Evolutionary conservation across 2,113 vertebrate species (phyloP).

Genomic region (Theristicus caerulescens): DNA sequence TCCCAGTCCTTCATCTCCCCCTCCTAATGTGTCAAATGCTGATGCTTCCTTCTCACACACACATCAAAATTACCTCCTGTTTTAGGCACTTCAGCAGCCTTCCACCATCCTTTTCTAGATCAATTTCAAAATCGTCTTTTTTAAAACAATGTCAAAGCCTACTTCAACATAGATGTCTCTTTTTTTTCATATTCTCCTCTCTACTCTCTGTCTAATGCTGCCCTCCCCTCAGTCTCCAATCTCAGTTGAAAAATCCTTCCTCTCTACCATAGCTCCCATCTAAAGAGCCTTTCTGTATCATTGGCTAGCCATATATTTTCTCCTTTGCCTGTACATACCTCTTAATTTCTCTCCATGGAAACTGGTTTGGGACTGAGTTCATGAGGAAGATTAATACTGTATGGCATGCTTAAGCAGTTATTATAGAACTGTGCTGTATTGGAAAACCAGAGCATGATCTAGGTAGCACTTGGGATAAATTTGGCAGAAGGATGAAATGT

Average conservation of each 20-base stretch:
- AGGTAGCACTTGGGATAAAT: background rate
- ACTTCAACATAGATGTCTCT: background rate
- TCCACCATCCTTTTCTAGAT: background rate
- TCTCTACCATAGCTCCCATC: background rate
- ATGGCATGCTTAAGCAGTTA: conserved; percentile 36
- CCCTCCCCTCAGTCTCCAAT: background rate
- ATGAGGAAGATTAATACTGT: conserved; percentile 46
- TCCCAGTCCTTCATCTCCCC: background rate
- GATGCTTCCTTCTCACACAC: background rate
- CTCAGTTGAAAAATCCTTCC: conserved; percentile 12
- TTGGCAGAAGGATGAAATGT: background rate
- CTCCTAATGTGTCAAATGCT: background rate
- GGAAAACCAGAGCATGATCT: conserved; percentile 14
- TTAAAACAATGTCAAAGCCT: conserved; percentile 8
- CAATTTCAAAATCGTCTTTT: background rate
- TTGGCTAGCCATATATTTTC: conserved; percentile 41
- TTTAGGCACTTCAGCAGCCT: background rate
- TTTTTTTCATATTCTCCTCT: background rate
- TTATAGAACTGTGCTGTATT: background rate
- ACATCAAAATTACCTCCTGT: background rate
- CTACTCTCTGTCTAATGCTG: background rate
- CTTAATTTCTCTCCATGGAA: conserved; percentile 61
- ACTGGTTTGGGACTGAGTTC: conserved; percentile 26
- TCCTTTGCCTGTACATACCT: conserved; percentile 32
- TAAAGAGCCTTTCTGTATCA: conserved; percentile 34